phyloP scores from a whole-genome alignment of 1,140 invertebrate species.

The Matsumurasca onukii region DNA sequence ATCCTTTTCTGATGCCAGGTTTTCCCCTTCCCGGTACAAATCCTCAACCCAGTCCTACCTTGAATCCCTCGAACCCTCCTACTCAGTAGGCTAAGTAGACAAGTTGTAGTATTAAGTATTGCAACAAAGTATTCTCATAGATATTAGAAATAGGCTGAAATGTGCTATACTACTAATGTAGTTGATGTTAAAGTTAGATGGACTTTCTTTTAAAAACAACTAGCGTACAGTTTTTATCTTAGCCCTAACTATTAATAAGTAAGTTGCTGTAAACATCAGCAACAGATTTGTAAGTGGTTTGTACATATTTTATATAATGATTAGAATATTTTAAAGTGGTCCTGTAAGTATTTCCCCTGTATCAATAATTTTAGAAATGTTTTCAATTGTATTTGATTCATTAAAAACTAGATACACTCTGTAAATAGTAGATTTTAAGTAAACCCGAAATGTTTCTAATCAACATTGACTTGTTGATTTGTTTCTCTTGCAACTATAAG shows the following conservation, averaged over 20 bases:
- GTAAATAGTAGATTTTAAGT: background rate
- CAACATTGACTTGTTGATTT: background rate
- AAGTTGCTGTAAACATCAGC: background rate
- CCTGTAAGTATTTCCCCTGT: slow-evolving; percentile 10
- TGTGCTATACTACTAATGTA: slow-evolving; percentile 2
- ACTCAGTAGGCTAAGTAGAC: background rate
- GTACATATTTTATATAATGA: slow-evolving; percentile 23
- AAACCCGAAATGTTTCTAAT: background rate
- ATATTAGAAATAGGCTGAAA: background rate
- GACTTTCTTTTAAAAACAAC: background rate
- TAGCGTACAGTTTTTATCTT: background rate
- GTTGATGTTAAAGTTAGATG: slow-evolving; percentile 13
- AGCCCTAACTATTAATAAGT: background rate
- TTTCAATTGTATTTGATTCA: background rate
- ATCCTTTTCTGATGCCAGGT: slow-evolving; percentile 15
- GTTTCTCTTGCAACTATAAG: background rate
- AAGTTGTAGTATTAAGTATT: background rate
- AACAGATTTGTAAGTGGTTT: slow-evolving; percentile 4
- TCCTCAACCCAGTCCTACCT: background rate
- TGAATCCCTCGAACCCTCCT: background rate
- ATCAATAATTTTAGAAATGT: slow-evolving; percentile 16
- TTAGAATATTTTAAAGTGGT: background rate
- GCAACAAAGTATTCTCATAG: background rate
- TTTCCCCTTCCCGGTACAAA: slow-evolving; percentile 6
- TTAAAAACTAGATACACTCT: background rate